phyloP scores from a whole-genome alignment of 2,888 invertebrate genomes.

The Pandemis cinnamomeana region DNA sequence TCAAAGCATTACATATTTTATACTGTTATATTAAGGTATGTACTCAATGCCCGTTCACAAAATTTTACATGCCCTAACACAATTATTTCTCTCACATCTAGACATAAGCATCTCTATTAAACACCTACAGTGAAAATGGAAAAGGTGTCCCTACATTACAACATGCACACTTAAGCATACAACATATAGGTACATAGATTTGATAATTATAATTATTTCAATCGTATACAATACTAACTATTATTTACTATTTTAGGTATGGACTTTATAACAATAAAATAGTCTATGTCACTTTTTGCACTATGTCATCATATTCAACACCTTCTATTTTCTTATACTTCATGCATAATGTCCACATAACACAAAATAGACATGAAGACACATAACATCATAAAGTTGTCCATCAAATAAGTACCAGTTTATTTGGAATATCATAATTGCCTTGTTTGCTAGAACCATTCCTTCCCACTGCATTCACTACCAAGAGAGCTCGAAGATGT shows the following conservation, averaged over 20 bases:
- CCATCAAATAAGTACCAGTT: constrained; percentile 54
- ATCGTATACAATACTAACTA: constrained; percentile 49
- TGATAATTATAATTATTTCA: constrained; percentile 47
- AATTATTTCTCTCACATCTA: constrained; percentile 20
- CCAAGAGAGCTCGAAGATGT: constrained; percentile 54
- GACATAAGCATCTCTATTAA: constrained; percentile 17
- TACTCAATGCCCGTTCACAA: constrained; percentile 43
- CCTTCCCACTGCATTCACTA: constrained; percentile 50
- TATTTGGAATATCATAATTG: constrained; percentile 57
- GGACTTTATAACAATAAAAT: constrained; percentile 39
- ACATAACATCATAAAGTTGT: constrained; percentile 55
- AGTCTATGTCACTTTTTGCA: constrained; percentile 43
- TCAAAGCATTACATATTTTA: constrained; percentile 47
- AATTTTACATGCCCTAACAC: constrained; percentile 1
- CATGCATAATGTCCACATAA: constrained; percentile 50
- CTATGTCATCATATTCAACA: constrained; percentile 40
- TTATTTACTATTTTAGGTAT: constrained; percentile 47
- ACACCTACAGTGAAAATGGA: constrained; percentile 36
- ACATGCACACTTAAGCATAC: constrained; percentile 44
- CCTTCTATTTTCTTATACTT: constrained; percentile 43
- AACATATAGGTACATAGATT: constrained; percentile 44
- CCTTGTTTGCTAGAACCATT: constrained; percentile 55
- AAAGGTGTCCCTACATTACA: constrained; percentile 34
- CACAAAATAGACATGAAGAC: constrained; percentile 57
- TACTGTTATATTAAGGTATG: constrained; percentile 42